A percentile compares a stretch with the other conserved stretches of the same genome.
phyloP scores from a whole-genome alignment of 2,113 vertebrate species.

The Anolis carolinensis region DNA sequence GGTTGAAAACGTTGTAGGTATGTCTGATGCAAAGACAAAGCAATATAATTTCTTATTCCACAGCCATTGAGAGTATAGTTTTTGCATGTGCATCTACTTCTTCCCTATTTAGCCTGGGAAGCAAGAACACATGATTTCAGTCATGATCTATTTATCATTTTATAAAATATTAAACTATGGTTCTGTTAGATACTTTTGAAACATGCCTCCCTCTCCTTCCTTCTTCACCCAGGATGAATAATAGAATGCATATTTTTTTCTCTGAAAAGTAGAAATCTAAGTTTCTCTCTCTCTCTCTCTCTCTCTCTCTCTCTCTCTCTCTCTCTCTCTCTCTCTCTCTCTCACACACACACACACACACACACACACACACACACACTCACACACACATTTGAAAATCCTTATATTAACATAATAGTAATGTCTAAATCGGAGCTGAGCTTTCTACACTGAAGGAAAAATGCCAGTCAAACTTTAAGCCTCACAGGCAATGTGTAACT shows the following conservation, averaged over 20 bases:
- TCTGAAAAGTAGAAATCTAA: too few species aligned
- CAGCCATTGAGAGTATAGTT: neutral
- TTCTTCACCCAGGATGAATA: neutral
- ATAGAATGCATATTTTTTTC: neutral
- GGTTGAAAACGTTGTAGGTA: conserved; percentile 92
- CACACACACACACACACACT: too few species aligned
- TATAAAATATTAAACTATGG: neutral
- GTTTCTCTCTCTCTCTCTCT: too few species aligned
- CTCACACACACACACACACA: too few species aligned
- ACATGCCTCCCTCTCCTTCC: neutral
- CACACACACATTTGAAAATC: neutral
- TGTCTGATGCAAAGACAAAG: conserved; percentile 47
- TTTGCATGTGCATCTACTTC: accelerated
- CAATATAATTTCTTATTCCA: neutral
- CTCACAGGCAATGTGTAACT: too few species aligned
- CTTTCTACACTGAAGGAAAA: neutral
- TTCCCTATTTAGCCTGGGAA: neutral
- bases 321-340: too few species aligned
- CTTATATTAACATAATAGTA: neutral
- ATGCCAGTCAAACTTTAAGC: too few species aligned
- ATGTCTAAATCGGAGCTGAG: neutral
- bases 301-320: too few species aligned
- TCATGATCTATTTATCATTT: neutral
- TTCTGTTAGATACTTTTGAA: neutral
- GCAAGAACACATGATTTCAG: neutral